Percentiles rank a stretch among this genome's conserved stretches.
Conservation (phyloP, 37 sponge, comb jelly and placozoan genomes). For the Amphimedon queenslandica region DNA sequence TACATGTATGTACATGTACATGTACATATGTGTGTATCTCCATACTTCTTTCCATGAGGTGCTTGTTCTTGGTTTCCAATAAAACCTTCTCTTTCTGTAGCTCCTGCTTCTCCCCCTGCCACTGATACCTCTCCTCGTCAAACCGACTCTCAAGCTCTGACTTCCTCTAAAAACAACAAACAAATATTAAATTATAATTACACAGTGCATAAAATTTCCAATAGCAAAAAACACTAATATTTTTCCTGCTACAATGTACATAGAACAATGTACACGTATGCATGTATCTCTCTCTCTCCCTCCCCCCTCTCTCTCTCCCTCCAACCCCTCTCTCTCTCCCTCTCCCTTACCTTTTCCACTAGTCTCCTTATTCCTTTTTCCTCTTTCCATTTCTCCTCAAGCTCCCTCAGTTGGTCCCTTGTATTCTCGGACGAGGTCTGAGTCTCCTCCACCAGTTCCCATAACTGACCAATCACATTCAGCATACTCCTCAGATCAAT, state of each 20-base stretch:
- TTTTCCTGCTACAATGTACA: neutral
- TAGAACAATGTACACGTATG: too few species aligned
- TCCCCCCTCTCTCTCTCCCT: conserved; percentile 25
- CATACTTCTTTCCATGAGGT: conserved; percentile 51
- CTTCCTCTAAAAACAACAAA: conserved; percentile 41
- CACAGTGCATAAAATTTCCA: neutral
- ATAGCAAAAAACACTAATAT: neutral
- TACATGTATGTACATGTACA: neutral
- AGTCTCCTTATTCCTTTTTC: conserved; percentile 57
- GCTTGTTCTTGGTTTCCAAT: conserved; percentile 48
- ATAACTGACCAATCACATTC: conserved; percentile 41
- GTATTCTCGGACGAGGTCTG: neutral
- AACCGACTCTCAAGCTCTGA: conserved; percentile 42
- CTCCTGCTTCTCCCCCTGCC: conserved; percentile 17
- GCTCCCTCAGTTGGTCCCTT: conserved; percentile 30
- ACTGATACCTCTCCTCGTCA: conserved; percentile 54
- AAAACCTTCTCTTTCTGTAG: conserved; percentile 45
- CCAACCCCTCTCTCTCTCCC: conserved; percentile 41
- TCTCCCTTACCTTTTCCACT: conserved; percentile 21
- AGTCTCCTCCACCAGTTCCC: conserved; percentile 17
- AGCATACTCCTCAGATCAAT: conserved; percentile 9
- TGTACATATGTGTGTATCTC: too few species aligned
- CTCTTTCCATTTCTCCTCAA: conserved; percentile 61
- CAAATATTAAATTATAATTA: neutral
- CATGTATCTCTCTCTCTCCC: neutral